Evolutionary conservation across 1,140 invertebrate genomes (phyloP), one percentile per base, ranked within the genome.

Genomic region (Drosophila eugracilis): DNA sequence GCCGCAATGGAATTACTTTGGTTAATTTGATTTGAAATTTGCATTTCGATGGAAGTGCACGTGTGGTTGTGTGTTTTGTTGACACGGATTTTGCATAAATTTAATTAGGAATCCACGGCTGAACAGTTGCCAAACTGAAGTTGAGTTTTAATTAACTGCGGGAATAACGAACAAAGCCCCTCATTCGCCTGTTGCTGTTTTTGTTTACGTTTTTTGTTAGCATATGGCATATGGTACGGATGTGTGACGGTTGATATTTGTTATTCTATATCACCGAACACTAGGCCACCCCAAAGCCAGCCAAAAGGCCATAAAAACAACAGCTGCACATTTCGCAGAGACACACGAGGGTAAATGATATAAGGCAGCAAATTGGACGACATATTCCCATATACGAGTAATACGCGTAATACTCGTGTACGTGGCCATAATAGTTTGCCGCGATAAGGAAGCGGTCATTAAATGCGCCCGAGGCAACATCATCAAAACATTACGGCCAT

Each of bases 321-420:
- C 79, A 84, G 76, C 72, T 85, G 80, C 54, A 47, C 53, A 57
- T 76, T 85, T 84, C 80, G 44, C 80, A 84, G 63, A 41, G 17
- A 9, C 28, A n/a, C n/a, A n/a, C 57, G 7, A 22, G n/a, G n/a
- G 19, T 39, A 58, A 76, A 73, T 44, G 62, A 60, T 79, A 79
- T 75, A 58, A 50, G 44, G 44, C 60, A 72, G 74, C 70, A 74
- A 73, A 77, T 83, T 58, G 60, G 53, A 47, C 39, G 52, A 32
- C 71, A 80, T 53, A 55, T 80, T 30, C 47, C 30, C n/a, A n/a
- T n/a, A 49, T 58, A 36, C n/a, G n/a, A n/a, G n/a, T 37, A 50
- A 45, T 78, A 73, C 52, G 22, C 45, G 41, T 59, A 54, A 63
- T 67, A 58, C 70, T 30, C 58, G 32, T 42, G 60, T 69, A 55